Percentiles rank a stretch among this genome's conserved stretches.
These are phyloP conservation scores for Lanius collurio DNA, from an alignment of 2,113 vertebrate species.

Conservation along the genomic window DNA sequence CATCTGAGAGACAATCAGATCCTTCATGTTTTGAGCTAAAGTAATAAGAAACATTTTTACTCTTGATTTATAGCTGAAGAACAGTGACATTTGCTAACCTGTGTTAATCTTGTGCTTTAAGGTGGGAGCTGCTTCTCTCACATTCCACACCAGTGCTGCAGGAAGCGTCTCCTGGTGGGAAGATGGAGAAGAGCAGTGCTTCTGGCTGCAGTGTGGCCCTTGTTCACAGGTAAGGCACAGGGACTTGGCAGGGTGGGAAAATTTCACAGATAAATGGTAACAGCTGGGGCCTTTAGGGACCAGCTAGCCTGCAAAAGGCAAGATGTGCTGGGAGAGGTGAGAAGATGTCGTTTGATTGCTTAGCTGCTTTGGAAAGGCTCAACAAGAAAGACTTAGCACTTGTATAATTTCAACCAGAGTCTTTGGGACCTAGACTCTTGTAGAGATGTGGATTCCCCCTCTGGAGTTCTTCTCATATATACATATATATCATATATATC, in stretches of 20 bases:
- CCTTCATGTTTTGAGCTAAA: neutral
- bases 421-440: neutral
- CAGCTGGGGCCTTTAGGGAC: neutral
- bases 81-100: neutral
- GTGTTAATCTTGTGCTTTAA: neutral
- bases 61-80: neutral
- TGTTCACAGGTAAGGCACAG: neutral
- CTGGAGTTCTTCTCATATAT: neutral
- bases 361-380: neutral
- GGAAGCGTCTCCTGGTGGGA: neutral
- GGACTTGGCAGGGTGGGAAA: neutral
- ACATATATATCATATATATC: too few species aligned
- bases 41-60: neutral
- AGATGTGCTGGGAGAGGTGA: neutral
- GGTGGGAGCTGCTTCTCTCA: neutral
- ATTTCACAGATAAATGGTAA: neutral
- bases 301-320: neutral
- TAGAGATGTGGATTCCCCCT: neutral
- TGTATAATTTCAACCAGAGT: neutral
- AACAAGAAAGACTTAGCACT: neutral
- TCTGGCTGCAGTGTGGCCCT: neutral
- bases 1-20: neutral
- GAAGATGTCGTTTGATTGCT: neutral
- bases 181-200: accelerated
- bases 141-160: neutral